Conservation (phyloP, 2,113 vertebrate genomes). For the Mola mola region DNA sequence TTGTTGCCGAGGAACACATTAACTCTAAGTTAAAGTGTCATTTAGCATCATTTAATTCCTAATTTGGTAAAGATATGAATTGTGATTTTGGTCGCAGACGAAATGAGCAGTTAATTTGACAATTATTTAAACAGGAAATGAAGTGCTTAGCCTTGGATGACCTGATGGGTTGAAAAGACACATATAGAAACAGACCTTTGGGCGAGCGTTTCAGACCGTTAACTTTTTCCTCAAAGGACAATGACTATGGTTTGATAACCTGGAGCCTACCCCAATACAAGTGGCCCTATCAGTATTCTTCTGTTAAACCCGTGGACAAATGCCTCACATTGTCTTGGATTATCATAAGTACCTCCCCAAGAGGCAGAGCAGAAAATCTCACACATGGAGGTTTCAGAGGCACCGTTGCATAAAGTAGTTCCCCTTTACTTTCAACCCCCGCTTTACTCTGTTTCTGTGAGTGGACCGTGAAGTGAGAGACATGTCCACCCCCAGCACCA, state of each 20-base stretch:
- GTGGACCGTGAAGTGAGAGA: slow-evolving; percentile 54
- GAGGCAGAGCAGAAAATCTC: slow-evolving; percentile 59
- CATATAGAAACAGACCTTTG: slow-evolving; percentile 24
- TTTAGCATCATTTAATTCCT: slow-evolving; percentile 9
- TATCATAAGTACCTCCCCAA: slow-evolving; percentile 62
- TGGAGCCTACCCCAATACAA: slow-evolving; percentile 26
- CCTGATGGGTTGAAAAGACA: slow-evolving; percentile 23
- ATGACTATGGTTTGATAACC: slow-evolving; percentile 32
- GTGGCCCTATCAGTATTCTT: slow-evolving; percentile 42
- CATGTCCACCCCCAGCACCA: slow-evolving; percentile 46
- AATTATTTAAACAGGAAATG: slow-evolving; percentile 39
- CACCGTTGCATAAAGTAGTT: slow-evolving; percentile 52
- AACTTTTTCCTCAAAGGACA: slow-evolving; percentile 37
- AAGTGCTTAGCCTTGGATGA: slow-evolving; percentile 13
- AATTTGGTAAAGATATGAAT: neutral
- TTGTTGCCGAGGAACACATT: slow-evolving; percentile 35
- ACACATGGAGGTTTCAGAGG: slow-evolving; percentile 38
- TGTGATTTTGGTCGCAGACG: slow-evolving; percentile 6
- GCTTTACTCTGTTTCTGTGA: slow-evolving; percentile 39
- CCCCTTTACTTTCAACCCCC: slow-evolving; percentile 39
- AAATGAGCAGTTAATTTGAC: slow-evolving; percentile 26
- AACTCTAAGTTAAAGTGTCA: slow-evolving; percentile 25
- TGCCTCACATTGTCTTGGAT: slow-evolving; percentile 66
- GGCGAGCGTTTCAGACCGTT: slow-evolving; percentile 20
- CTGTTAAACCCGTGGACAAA: slow-evolving; percentile 61